Conservation (phyloP, 37 sponge, comb jelly and placozoan genomes). For the Beroe forskalii region DNA sequence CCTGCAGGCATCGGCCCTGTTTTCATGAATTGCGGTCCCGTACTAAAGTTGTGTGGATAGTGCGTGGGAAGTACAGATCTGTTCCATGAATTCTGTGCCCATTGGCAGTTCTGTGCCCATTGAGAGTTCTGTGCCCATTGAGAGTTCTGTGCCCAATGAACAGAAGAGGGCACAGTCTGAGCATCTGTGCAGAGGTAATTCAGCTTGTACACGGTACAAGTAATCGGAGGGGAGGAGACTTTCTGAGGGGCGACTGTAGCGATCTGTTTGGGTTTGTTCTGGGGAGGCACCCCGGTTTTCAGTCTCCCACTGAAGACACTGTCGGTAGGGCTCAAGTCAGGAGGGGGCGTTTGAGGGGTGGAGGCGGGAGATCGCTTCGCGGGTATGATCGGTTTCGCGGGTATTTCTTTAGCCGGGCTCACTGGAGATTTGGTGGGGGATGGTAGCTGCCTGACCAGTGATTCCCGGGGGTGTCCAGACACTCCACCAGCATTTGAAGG, state of each 20-base stretch:
- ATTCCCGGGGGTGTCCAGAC: background rate
- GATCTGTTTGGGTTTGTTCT: too few species aligned
- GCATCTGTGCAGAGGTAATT: background rate
- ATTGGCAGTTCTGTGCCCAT: too few species aligned
- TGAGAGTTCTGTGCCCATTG: too few species aligned
- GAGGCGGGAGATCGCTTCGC: background rate
- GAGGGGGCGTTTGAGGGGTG: background rate
- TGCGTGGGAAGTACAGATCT: too few species aligned
- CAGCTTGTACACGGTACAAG: background rate
- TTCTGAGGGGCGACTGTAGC: background rate
- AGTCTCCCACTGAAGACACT: background rate
- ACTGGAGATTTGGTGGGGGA: background rate
- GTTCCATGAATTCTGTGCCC: too few species aligned
- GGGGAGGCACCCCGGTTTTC: background rate
- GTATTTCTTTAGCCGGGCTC: background rate
- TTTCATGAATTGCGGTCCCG: too few species aligned
- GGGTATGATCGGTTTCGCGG: background rate
- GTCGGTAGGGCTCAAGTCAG: too few species aligned
- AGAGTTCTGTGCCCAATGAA: too few species aligned
- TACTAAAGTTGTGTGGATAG: too few species aligned
- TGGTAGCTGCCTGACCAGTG: background rate
- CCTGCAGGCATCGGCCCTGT: too few species aligned
- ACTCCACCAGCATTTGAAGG: background rate
- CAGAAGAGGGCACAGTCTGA: too few species aligned
- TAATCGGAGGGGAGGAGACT: background rate